A percentile compares a stretch with the other conserved stretches of the same genome.
These are phyloP conservation scores for Trachops cirrhosus DNA, from an alignment of 2,797 vertebrate genomes.

Conservation along the genomic window DNA sequence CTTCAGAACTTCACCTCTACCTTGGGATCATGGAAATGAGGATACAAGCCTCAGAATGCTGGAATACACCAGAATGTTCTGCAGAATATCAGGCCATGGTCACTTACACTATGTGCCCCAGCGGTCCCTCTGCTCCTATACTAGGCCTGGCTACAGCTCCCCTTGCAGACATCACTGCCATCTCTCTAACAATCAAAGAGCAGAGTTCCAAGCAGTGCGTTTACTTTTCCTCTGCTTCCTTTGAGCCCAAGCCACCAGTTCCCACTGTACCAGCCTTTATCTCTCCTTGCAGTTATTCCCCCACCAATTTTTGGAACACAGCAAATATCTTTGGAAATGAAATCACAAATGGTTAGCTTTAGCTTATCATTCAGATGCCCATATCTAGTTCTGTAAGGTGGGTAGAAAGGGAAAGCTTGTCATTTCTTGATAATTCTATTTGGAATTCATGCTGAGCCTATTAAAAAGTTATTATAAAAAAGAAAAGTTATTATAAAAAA, in stretches of 20 bases:
- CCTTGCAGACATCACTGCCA: background rate
- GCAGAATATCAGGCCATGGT: background rate
- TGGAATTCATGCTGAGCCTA: background rate
- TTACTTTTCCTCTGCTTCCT: background rate
- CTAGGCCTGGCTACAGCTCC: background rate
- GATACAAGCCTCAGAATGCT: background rate
- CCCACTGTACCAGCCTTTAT: background rate
- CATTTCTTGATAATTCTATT: conserved; percentile 43
- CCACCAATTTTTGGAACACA: background rate
- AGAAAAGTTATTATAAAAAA: background rate
- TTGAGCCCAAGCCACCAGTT: background rate
- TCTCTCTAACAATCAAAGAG: background rate
- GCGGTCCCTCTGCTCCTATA: background rate
- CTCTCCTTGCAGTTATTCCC: background rate
- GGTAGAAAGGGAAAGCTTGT: background rate
- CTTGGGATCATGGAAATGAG: background rate
- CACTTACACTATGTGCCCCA: background rate
- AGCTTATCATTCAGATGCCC: background rate
- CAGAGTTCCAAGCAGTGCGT: background rate
- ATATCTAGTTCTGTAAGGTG: background rate
- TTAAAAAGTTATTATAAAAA: background rate
- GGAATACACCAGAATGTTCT: background rate
- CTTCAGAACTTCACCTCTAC: background rate
- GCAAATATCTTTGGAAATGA: background rate
- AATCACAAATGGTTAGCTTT: background rate